Evolutionary conservation across 2,113 vertebrate species (phyloP).

Genomic region (Xenopus borealis): DNA sequence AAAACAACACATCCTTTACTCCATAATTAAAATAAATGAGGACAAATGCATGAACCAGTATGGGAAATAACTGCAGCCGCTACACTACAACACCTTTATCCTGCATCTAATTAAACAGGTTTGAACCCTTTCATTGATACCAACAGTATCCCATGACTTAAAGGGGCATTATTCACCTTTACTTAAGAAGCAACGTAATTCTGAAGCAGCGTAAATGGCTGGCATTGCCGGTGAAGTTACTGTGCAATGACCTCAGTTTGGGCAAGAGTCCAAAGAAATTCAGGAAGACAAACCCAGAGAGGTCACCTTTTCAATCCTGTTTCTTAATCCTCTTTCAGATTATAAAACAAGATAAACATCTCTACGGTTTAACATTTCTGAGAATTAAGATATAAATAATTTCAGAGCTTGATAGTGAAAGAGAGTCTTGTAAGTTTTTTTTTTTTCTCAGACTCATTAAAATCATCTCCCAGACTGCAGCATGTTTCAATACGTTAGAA

Average conservation of each 20-base stretch:
- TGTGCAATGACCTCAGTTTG: background rate
- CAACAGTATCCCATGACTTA: too few relatives aligned
- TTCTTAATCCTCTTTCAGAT: conserved; percentile 42
- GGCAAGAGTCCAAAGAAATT: conserved; percentile 24
- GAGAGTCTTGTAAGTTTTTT: background rate
- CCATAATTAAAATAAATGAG: too few relatives aligned
- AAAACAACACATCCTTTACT: too few relatives aligned
- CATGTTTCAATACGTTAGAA: background rate
- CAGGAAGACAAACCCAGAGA: background rate
- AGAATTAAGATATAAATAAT: conserved; percentile 40
- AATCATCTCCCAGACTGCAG: background rate
- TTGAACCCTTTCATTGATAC: too few relatives aligned
- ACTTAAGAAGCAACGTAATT: too few relatives aligned
- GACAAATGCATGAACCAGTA: too few relatives aligned
- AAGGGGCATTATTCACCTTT: too few relatives aligned
- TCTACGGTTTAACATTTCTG: conserved; percentile 5
- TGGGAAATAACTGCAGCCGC: too few relatives aligned
- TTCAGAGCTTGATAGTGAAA: conserved; percentile 6
- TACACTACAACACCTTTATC: too few relatives aligned
- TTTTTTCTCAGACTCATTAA: background rate
- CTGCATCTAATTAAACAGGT: too few relatives aligned
- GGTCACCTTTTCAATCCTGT: conserved; percentile 30
- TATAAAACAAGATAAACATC: conserved; percentile 27
- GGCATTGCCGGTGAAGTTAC: too few relatives aligned
- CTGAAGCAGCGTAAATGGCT: too few relatives aligned